phyloP scores from a whole-genome alignment of 2,888 invertebrate species.

The Apamea crenata region DNA sequence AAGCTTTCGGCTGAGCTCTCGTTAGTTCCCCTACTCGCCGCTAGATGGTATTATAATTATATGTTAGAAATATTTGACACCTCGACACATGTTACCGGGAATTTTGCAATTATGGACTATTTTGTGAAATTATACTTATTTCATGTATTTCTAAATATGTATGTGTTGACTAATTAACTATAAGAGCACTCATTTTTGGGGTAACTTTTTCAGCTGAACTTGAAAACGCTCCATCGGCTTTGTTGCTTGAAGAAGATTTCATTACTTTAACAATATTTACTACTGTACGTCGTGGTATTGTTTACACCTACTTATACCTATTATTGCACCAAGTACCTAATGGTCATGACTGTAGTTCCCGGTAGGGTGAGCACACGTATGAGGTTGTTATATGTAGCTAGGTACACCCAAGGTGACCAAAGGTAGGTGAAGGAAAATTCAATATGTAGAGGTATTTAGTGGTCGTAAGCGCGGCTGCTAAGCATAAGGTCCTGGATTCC shows the following conservation, averaged over 20 bases:
- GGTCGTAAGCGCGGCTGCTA: background rate
- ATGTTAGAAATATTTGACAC: slow-evolving; percentile 31
- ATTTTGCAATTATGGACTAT: no score
- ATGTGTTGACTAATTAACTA: background rate
- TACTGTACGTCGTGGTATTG: background rate
- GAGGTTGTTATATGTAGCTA: background rate
- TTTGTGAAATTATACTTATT: background rate
- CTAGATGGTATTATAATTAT: slow-evolving; percentile 77
- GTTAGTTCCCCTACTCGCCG: slow-evolving; percentile 77
- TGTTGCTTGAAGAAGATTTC: background rate
- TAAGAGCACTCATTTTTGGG: background rate
- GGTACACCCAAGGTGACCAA: no score
- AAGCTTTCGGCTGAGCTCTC: slow-evolving; percentile 36
- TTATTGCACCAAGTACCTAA: background rate
- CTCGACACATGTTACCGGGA: background rate
- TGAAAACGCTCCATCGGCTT: background rate
- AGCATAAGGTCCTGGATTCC: background rate
- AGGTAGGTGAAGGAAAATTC: background rate
- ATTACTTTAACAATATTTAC: background rate
- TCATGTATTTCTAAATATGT: background rate
- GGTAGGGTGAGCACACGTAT: background rate
- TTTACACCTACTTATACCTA: background rate
- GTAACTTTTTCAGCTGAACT: background rate
- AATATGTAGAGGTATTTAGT: background rate
- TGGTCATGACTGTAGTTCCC: background rate